phyloP scores from a whole-genome alignment of 2,113 vertebrate species.

The Machaerirhynchus nigripectus region DNA sequence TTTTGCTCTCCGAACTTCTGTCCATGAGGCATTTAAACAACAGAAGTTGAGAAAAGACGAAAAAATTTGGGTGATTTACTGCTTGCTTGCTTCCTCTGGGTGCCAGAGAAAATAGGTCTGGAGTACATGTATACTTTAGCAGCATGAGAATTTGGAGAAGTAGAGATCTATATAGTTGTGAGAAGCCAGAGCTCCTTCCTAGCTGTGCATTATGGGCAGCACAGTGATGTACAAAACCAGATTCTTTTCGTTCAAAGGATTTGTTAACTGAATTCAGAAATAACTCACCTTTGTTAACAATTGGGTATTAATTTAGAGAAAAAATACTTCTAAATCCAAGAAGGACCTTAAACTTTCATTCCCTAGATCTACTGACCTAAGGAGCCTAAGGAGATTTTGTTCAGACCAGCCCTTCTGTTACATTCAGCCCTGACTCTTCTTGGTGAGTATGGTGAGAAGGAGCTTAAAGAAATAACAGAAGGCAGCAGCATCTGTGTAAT shows the following conservation, averaged over 20 bases:
- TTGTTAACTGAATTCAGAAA: not conserved
- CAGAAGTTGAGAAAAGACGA: not conserved
- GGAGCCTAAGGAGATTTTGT: not conserved
- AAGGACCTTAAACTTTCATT: not conserved
- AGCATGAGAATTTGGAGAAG: not conserved
- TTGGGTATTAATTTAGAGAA: not conserved
- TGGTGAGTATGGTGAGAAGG: not conserved
- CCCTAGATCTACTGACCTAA: not conserved
- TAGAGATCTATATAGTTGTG: not conserved
- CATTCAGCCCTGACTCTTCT: not conserved
- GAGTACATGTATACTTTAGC: not conserved
- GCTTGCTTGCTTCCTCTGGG: not conserved
- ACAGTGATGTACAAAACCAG: not conserved
- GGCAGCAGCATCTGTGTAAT: not conserved
- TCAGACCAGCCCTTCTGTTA: not conserved
- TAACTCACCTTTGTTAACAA: not conserved
- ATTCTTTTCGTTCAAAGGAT: not conserved
- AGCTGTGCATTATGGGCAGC: not conserved
- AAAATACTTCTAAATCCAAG: not conserved
- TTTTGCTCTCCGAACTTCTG: not conserved
- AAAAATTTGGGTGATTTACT: not conserved
- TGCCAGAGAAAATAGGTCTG: not conserved
- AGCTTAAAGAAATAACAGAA: not conserved
- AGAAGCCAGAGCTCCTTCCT: not conserved
- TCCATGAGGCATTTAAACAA: not conserved